Evolutionary conservation across 2,113 vertebrate genomes (phyloP).

Genomic region (Rattus norvegicus): DNA sequence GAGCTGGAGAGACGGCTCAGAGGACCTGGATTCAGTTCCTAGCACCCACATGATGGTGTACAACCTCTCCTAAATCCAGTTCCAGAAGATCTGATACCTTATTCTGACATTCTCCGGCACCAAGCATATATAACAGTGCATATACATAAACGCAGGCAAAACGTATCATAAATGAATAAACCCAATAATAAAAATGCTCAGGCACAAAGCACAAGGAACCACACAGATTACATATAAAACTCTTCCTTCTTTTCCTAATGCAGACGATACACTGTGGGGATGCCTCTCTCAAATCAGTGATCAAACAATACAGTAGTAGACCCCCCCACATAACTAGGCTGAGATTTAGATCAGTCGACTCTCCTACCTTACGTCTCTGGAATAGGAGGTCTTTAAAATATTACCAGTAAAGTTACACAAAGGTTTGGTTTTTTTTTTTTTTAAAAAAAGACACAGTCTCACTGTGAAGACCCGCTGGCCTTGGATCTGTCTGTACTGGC

Average conservation of each 20-base stretch:
- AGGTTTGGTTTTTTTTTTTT: neutral
- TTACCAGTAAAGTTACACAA: too few relatives aligned
- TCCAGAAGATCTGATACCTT: neutral
- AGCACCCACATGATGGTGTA: neutral
- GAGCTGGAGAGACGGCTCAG: neutral
- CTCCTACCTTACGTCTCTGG: neutral
- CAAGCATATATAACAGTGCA: neutral
- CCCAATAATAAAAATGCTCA: neutral
- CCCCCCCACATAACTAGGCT: neutral
- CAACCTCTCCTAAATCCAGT: neutral
- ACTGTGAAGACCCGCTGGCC: neutral
- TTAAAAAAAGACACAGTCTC: neutral
- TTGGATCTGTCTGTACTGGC: neutral
- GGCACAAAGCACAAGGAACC: conserved; percentile 43
- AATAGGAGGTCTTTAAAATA: neutral
- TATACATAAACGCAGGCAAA: neutral
- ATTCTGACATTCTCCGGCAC: neutral
- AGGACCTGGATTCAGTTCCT: neutral
- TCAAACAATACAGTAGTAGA: neutral
- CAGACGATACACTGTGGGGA: neutral
- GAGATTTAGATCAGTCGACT: neutral
- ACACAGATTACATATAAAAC: neutral
- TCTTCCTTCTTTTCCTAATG: neutral
- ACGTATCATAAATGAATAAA: neutral
- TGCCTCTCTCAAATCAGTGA: conserved; percentile 18